phyloP scores from a whole-genome alignment of 2,113 vertebrate species.

The Rhabdornis inornatus region DNA sequence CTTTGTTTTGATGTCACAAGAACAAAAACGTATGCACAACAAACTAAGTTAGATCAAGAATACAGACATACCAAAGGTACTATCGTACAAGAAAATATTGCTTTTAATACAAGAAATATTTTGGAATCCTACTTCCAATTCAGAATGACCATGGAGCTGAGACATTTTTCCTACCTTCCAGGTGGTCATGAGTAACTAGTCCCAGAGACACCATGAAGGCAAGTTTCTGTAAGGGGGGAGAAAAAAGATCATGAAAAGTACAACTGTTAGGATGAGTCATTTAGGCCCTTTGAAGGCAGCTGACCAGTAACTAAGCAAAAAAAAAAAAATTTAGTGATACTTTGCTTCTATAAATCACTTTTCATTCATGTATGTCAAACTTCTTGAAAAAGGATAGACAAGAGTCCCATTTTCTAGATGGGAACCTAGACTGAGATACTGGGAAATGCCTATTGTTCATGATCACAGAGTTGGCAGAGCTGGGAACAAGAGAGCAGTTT shows the following conservation, averaged over 20 bases:
- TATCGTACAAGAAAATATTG: not conserved
- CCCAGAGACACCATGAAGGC: conserved; percentile 98
- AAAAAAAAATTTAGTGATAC: not conserved
- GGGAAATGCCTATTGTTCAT: not conserved
- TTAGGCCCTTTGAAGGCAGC: not conserved
- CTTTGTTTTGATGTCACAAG: not conserved
- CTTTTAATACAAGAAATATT: not conserved
- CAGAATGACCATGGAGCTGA: not conserved
- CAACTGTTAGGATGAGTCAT: not conserved
- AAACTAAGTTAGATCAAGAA: not conserved
- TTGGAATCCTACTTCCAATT: not conserved
- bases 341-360: not conserved
- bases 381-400: not conserved
- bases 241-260: conserved; percentile 13
- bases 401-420: not conserved
- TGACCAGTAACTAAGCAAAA: not conserved
- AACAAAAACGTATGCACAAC: not conserved
- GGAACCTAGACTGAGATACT: not conserved
- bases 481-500: not conserved
- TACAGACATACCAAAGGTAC: not conserved
- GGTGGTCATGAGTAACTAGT: conserved; percentile 93
- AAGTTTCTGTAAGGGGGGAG: conserved; percentile 85
- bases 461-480: not conserved
- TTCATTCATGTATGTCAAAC: not conserved
- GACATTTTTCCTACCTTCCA: conserved; percentile 85